Evolutionary conservation across 2,888 invertebrate genomes (phyloP), one percentile per base, ranked within the genome.

Genomic region (Halictus quadricinctus): DNA sequence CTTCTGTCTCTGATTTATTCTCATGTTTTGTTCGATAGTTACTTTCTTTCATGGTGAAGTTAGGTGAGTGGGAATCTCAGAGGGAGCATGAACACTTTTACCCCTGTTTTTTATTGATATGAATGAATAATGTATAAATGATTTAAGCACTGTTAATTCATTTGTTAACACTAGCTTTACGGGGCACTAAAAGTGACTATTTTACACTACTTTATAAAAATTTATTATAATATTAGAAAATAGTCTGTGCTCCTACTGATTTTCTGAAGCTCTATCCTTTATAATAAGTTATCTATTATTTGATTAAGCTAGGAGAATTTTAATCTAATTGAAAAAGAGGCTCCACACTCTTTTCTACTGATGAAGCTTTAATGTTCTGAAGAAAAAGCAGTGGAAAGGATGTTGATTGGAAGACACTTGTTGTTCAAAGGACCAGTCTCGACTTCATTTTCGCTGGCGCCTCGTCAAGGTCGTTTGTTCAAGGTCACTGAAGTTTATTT

Each of bases 351-450:
- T 7, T 64, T 13, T 15, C 6, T 7, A 25, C 29, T 2, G 29
- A 64, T 15, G 66, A 66, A 12, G n/a, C 6, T 43, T 13, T 43
- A 13, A 70, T 70, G 43, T 70, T 43, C n/a, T n/a, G 21, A 13
- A 13, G 12, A 70, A 5, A n/a, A 43, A 48, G 25, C 46, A 46
- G 15, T 3, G 15, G n/a, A 29, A 1, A 12, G 50, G 25, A 43
- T 29, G 25, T 29, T 29, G 58, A 64, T 54, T 58, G 58, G 29
- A 80, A 80, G 83, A 80, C 78, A 78, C 69, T 74, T 72, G 78
- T 72, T 82, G 79, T 60, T 64, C 64, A 46, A 13, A 46, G 64
- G 21, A 72, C 21, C 78, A 48, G 1, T 6, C 15, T 8, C 8
- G 50, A 77, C 25, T 48, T 5, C n/a, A 66, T 29, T 10, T 21